These are phyloP conservation scores for Biston stratarius DNA, from an alignment of 2,888 invertebrate genomes.

Conservation along the genomic window DNA sequence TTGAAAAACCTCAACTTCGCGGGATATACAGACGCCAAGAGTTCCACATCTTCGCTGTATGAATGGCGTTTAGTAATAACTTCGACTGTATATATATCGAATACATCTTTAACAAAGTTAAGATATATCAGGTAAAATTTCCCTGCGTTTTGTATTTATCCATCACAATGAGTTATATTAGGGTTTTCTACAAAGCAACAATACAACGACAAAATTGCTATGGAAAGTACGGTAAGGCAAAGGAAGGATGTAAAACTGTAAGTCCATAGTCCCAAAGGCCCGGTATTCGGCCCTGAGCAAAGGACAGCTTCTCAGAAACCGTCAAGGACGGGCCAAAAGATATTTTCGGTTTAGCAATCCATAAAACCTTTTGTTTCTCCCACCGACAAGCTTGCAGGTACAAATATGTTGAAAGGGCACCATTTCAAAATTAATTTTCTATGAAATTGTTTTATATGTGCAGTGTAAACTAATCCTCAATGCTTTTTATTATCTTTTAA, in stretches of 20 bases:
- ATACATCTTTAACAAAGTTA: no score
- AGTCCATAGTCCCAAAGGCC: constrained; percentile 34
- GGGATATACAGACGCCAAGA: no score
- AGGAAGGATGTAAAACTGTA: constrained; percentile 35
- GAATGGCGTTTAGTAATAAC: no score
- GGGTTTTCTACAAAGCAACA: not conserved
- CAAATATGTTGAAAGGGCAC: constrained; percentile 25
- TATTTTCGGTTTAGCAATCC: constrained; percentile 44
- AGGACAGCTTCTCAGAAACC: constrained; percentile 41
- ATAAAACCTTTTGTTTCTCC: constrained; percentile 44
- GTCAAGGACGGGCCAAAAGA: constrained; percentile 41
- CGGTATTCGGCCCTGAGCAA: constrained; percentile 29
- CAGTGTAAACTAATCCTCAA: constrained; percentile 22
- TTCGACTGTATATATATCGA: no score
- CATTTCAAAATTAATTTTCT: constrained; percentile 21
- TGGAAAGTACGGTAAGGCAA: constrained; percentile 27
- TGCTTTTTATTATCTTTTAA: constrained; percentile 17
- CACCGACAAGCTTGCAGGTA: constrained; percentile 39
- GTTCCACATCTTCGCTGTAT: no score
- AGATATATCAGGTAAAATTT: not conserved
- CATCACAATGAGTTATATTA: not conserved
- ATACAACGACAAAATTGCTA: constrained; percentile 25
- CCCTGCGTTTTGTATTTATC: not conserved
- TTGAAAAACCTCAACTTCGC: no score
- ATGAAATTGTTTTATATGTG: constrained; percentile 16